Conservation (phyloP, 37 sponge, comb jelly and placozoan genomes). For the Cliona cf. orientalis region DNA sequence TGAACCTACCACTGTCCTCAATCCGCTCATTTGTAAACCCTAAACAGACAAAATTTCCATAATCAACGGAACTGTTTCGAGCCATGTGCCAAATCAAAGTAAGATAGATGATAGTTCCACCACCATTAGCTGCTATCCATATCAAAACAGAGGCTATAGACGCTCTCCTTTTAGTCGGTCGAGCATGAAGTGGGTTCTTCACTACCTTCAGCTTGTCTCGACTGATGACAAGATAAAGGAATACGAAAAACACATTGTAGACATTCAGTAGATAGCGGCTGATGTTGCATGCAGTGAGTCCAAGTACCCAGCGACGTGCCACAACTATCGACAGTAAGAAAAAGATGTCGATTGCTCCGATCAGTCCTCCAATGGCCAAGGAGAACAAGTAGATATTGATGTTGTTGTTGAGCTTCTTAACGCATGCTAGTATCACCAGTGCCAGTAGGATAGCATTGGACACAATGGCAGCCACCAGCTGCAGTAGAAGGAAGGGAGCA, state of each 20-base stretch:
- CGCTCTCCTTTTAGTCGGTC: no score
- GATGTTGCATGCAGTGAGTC: not conserved
- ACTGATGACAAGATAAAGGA: not conserved
- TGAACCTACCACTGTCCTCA: no score
- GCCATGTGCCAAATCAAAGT: no score
- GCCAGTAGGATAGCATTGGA: not conserved
- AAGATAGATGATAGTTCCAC: no score
- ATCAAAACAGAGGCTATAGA: no score
- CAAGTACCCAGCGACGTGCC: not conserved
- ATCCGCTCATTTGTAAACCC: no score
- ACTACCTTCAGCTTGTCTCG: not conserved
- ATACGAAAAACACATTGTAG: not conserved
- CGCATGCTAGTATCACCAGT: not conserved
- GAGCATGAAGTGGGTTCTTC: no score
- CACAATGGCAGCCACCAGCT: not conserved
- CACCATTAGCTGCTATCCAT: no score
- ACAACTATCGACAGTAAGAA: not conserved
- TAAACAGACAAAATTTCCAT: no score
- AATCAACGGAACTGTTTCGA: no score
- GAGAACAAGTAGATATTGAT: not conserved
- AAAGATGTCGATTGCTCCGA: not conserved
- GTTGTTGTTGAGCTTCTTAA: not conserved
- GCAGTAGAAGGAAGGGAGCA: not conserved
- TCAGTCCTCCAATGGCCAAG: not conserved
- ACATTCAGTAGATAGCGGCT: not conserved